These are phyloP conservation scores for Lacanobia oleracea DNA, from an alignment of 2,888 invertebrate species.

Conservation along the genomic window DNA sequence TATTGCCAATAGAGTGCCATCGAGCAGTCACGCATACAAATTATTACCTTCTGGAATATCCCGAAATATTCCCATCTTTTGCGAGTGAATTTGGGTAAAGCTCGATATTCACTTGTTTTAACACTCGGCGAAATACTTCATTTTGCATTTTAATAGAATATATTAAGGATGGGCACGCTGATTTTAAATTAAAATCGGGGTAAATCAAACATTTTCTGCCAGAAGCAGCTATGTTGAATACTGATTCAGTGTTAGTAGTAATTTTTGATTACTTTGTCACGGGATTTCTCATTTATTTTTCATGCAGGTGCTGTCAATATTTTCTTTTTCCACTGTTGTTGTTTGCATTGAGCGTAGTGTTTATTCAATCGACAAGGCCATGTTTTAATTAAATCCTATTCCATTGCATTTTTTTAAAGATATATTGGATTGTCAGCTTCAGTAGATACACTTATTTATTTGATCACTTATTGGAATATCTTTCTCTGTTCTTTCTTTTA, in stretches of 20 bases:
- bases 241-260: constrained; percentile 19
- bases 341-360: not conserved
- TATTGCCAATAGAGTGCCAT: constrained; percentile 73
- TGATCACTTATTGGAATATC: constrained; percentile 18
- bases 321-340: not conserved
- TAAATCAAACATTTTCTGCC: constrained; percentile 50
- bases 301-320: not conserved
- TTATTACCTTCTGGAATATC: constrained; percentile 60
- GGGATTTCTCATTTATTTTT: not conserved
- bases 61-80: constrained; percentile 54
- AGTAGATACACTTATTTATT: constrained; percentile 16
- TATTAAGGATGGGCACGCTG: constrained; percentile 53
- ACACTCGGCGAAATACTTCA: constrained; percentile 57
- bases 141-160: constrained; percentile 67
- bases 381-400: constrained; percentile 29
- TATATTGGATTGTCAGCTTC: constrained; percentile 9
- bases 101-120: constrained; percentile 62
- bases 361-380: not conserved
- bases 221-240: constrained; percentile 24
- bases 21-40: constrained; percentile 64
- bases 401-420: constrained; percentile 9
- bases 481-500: constrained; percentile 9
- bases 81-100: constrained; percentile 51
- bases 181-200: constrained; percentile 62
- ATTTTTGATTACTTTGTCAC: constrained; percentile 19